Conservation (phyloP, 2,888 invertebrate species). For the Luperina nickerlii region DNA sequence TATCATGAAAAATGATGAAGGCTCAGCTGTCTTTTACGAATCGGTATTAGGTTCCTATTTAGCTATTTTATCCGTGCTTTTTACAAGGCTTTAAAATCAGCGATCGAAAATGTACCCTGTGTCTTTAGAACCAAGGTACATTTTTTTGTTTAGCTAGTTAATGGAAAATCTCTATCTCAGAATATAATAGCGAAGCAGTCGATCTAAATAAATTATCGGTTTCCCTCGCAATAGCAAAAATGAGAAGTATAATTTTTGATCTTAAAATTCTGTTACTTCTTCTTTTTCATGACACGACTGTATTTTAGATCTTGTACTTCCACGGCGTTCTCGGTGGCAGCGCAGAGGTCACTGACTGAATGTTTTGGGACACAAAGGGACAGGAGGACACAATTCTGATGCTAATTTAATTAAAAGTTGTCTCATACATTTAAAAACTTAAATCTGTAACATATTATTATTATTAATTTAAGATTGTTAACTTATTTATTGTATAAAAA, state of each 20-base stretch:
- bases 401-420: background rate
- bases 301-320: too few relatives aligned
- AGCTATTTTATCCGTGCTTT: conserved; percentile 29
- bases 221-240: background rate
- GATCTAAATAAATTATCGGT: background rate
- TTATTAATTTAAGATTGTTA: background rate
- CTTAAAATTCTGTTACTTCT: too few relatives aligned
- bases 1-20: conserved; percentile 51
- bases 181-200: background rate
- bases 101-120: conserved; percentile 16
- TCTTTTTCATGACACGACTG: too few relatives aligned
- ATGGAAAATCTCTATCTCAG: background rate
- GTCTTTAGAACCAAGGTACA: background rate
- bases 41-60: conserved; percentile 41
- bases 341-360: background rate
- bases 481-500: background rate
- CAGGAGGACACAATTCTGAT: too few relatives aligned
- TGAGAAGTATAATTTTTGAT: background rate
- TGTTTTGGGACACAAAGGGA: too few relatives aligned
- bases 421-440: background rate
- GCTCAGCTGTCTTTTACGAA: conserved; percentile 36
- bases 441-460: background rate
- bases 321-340: too few relatives aligned
- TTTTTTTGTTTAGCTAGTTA: background rate
- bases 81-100: background rate